These are phyloP conservation scores for Maconellicoccus hirsutus DNA, from an alignment of 1,140 invertebrate genomes.

Conservation along the genomic window DNA sequence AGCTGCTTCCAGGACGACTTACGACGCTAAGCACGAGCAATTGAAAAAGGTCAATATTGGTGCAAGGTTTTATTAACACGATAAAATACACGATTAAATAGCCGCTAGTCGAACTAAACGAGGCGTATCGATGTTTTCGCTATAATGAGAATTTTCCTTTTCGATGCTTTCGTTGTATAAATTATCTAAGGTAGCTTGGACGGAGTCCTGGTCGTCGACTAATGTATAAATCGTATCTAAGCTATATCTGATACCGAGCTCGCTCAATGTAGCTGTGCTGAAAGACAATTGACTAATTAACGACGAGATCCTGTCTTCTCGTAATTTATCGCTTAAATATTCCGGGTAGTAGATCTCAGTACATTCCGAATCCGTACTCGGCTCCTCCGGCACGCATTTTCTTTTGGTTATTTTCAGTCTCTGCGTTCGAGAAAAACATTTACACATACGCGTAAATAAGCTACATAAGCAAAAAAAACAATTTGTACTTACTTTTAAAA, in stretches of 20 bases:
- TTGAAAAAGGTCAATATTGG: too few species aligned
- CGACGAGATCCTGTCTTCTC: not conserved
- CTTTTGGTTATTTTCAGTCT: slow-evolving; percentile 6
- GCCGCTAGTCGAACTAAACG: not conserved
- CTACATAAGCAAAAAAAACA: not conserved
- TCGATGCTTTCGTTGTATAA: slow-evolving; percentile 13
- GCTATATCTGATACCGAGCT: not conserved
- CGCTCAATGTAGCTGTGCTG: not conserved
- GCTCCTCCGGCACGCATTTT: not conserved
- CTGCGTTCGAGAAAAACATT: not conserved
- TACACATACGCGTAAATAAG: not conserved
- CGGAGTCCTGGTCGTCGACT: not conserved
- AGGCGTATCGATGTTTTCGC: not conserved
- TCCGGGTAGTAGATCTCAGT: not conserved
- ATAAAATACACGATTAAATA: not conserved
- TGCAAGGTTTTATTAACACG: not conserved
- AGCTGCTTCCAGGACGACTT: too few species aligned
- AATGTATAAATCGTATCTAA: slow-evolving; percentile 11
- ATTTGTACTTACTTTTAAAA: slow-evolving; percentile 5
- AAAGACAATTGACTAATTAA: not conserved
- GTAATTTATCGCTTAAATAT: not conserved
- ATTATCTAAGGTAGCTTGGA: not conserved
- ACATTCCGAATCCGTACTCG: not conserved
- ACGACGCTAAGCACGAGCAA: too few species aligned
- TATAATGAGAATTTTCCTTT: slow-evolving; percentile 1